Percentiles rank a stretch among this genome's conserved stretches.
These are phyloP conservation scores for Struthio camelus DNA, from an alignment of 2,113 vertebrate genomes.

Conservation along the genomic window DNA sequence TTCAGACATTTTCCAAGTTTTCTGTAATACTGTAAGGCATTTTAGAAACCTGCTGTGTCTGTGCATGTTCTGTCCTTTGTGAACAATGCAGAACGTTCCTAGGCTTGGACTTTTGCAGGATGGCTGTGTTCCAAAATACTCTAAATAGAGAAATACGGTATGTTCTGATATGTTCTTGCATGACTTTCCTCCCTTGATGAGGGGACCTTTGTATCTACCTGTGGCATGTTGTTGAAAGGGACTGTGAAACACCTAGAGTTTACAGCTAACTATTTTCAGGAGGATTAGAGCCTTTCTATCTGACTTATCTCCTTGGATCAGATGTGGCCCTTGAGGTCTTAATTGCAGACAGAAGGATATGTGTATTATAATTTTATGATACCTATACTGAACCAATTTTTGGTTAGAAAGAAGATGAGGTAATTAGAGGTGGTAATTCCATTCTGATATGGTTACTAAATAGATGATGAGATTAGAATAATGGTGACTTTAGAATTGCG, in stretches of 20 bases:
- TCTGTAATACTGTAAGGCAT: not conserved
- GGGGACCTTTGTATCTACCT: not conserved
- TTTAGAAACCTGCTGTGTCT: not conserved
- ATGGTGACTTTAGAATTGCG: rapidly evolving
- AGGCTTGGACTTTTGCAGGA: not conserved
- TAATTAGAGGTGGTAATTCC: not conserved
- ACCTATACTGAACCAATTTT: not conserved
- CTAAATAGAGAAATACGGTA: not conserved
- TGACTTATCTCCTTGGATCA: not conserved
- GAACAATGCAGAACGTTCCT: not conserved
- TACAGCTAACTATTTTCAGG: not conserved
- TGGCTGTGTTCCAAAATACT: not conserved
- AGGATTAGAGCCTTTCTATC: not conserved
- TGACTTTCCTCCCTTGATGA: not conserved
- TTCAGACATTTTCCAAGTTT: not conserved
- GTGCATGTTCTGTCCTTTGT: not conserved
- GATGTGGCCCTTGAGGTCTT: not conserved
- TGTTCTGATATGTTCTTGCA: not conserved
- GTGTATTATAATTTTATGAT: not conserved
- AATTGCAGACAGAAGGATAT: not conserved
- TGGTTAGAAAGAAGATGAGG: not conserved
- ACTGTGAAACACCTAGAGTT: not conserved
- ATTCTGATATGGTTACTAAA: not conserved
- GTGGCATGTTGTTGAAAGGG: not conserved
- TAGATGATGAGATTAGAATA: not conserved